Evolutionary conservation across 2,888 invertebrate genomes (phyloP).

Genomic region (Heliothis peltigera): DNA sequence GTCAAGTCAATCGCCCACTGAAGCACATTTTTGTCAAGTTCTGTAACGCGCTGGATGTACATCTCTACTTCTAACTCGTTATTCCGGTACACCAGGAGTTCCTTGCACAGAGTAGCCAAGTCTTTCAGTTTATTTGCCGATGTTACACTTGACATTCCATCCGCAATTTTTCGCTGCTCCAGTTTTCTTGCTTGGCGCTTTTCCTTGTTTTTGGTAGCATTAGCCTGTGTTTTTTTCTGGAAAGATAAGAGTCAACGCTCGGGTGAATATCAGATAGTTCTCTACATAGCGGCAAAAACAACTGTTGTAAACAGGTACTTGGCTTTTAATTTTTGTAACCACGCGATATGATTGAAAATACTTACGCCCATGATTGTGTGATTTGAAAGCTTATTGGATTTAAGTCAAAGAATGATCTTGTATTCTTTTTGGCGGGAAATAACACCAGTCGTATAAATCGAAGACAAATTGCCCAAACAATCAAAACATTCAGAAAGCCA

Average conservation of each 20-base stretch:
- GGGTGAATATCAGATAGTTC: not conserved
- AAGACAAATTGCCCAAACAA: not conserved
- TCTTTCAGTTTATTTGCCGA: conserved; percentile 91
- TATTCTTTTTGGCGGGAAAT: conserved; percentile 1
- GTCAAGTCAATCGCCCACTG: conserved; percentile 94
- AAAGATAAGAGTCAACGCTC: conserved; percentile 52
- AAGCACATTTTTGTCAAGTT: conserved; percentile 89
- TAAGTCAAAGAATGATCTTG: not conserved
- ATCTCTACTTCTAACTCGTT: conserved; percentile 91
- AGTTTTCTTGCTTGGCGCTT: conserved; percentile 91
- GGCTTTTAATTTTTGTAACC: not conserved
- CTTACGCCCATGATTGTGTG: not conserved
- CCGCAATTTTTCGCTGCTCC: conserved; percentile 90
- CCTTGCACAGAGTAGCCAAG: conserved; percentile 90
- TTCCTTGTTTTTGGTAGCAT: conserved; percentile 89
- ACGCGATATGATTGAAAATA: not conserved
- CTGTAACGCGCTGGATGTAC: conserved; percentile 89
- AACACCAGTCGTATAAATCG: not conserved
- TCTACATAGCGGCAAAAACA: not conserved
- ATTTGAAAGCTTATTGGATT: not conserved
- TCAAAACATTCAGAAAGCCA: not conserved
- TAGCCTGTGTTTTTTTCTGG: conserved; percentile 86
- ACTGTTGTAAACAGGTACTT: not conserved
- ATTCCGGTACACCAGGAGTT: conserved; percentile 91
- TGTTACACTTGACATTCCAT: conserved; percentile 90